These are phyloP conservation scores for Morone saxatilis DNA, from an alignment of 2,113 vertebrate genomes.

Conservation along the genomic window DNA sequence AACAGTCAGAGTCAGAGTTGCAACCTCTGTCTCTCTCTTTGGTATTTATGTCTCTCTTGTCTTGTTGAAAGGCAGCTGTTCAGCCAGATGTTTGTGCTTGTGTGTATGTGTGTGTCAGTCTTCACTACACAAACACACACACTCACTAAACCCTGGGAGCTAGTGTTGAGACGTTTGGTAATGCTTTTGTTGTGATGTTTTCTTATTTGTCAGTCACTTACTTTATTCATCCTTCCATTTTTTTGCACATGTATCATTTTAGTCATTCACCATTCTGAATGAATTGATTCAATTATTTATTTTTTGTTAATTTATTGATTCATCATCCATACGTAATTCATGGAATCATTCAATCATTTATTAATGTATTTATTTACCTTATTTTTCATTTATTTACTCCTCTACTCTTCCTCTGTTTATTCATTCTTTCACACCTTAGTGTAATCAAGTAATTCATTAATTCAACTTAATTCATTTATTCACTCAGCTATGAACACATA, in stretches of 20 bases:
- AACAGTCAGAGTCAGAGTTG: not conserved
- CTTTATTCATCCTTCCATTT: not conserved
- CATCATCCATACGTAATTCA: no score
- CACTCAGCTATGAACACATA: conserved; percentile 8
- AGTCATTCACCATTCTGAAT: not conserved
- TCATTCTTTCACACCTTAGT: not conserved
- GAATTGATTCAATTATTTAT: not conserved
- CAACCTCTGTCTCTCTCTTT: not conserved
- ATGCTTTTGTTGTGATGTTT: not conserved
- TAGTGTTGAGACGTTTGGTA: not conserved
- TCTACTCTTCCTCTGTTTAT: not conserved
- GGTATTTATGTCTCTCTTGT: conserved; percentile 23
- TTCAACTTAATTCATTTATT: not conserved
- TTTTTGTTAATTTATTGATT: not conserved
- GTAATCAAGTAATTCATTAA: not conserved
- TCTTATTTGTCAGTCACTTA: not conserved
- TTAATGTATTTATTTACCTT: not conserved
- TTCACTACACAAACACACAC: not conserved
- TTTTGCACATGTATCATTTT: not conserved
- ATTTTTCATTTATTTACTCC: not conserved
- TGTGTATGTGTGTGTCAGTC: conserved; percentile 27
- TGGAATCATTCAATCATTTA: not conserved
- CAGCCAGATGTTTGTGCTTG: conserved; percentile 36
- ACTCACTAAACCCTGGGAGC: not conserved
- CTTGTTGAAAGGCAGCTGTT: conserved; percentile 42